Conservation (phyloP, 2,113 vertebrate species). For the Poeciliopsis occidentalis region DNA sequence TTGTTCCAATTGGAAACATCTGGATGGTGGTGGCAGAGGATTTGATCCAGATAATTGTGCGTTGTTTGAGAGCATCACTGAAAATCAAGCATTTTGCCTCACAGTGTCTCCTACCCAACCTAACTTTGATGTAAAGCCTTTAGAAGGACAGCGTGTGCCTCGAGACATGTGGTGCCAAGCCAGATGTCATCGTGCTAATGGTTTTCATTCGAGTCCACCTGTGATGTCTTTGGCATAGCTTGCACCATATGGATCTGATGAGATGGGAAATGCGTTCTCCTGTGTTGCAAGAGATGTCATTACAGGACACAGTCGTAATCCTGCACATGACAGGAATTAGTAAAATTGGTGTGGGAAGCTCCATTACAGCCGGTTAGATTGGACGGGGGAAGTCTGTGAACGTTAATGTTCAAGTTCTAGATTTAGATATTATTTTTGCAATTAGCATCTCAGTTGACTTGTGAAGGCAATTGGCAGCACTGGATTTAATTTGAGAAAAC, state of each 20-base stretch:
- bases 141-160: slow-evolving; percentile 39
- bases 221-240: slow-evolving; percentile 45
- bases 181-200: neutral
- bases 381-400: neutral
- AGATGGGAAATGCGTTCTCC: slow-evolving; percentile 29
- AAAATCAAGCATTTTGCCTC: slow-evolving; percentile 13
- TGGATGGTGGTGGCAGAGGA: slow-evolving; percentile 56
- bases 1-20: slow-evolving; percentile 76
- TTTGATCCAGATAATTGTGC: slow-evolving; percentile 35
- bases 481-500: no score
- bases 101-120: slow-evolving; percentile 15
- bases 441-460: no score
- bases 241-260: slow-evolving; percentile 43
- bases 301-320: slow-evolving; percentile 9
- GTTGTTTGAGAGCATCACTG: slow-evolving; percentile 56
- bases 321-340: slow-evolving; percentile 2
- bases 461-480: no score
- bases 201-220: slow-evolving; percentile 65
- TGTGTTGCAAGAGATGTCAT: slow-evolving; percentile 27
- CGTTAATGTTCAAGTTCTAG: no score
- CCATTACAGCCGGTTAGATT: neutral
- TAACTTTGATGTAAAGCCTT: slow-evolving; percentile 38
- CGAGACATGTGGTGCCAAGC: slow-evolving; percentile 17
- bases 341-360: neutral
- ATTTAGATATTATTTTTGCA: no score